phyloP scores from a whole-genome alignment of 2,797 vertebrate species.

The Valencia hispanica region DNA sequence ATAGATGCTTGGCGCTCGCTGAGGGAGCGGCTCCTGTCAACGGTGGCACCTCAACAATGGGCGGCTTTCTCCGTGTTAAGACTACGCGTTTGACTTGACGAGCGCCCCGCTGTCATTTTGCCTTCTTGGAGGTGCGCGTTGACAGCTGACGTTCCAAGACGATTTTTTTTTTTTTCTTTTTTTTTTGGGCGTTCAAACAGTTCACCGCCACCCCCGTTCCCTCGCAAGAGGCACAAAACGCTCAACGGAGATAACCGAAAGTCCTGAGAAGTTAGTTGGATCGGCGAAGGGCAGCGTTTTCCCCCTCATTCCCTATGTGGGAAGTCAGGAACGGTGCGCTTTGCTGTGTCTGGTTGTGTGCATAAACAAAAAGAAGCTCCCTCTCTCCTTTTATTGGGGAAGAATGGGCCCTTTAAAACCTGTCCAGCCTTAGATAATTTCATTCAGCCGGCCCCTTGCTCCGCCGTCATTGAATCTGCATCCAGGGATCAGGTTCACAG shows the following conservation, averaged over 20 bases:
- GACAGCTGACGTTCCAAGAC: constrained; percentile 69
- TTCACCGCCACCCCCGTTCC: constrained; percentile 56
- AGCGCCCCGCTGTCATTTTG: constrained; percentile 74
- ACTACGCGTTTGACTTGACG: constrained; percentile 75
- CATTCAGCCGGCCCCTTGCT: constrained; percentile 90
- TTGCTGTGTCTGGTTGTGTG: constrained; percentile 61
- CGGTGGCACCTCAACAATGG: constrained; percentile 82
- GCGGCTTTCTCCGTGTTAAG: constrained; percentile 73
- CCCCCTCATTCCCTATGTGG: constrained; percentile 49
- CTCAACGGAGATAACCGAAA: constrained; percentile 17
- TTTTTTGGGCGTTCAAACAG: constrained; percentile 68
- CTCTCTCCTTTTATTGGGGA: constrained; percentile 77
- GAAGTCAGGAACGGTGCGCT: constrained; percentile 62
- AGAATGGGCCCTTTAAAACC: constrained; percentile 96
- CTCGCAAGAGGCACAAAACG: constrained; percentile 41
- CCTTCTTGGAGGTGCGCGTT: constrained; percentile 68
- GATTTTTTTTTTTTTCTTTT: constrained; percentile 50
- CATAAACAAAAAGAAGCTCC: constrained; percentile 74
- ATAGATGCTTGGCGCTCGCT: constrained; percentile 66
- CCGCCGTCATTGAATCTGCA: constrained; percentile 89
- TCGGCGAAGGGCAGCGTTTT: constrained; percentile 15
- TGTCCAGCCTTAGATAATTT: constrained; percentile 99
- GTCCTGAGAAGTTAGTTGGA: constrained; percentile 39
- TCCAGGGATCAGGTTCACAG: constrained; percentile 95
- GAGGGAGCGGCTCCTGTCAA: constrained; percentile 79